Conservation (phyloP, 2,113 vertebrate species). For the Pachypanchax playfairii region DNA sequence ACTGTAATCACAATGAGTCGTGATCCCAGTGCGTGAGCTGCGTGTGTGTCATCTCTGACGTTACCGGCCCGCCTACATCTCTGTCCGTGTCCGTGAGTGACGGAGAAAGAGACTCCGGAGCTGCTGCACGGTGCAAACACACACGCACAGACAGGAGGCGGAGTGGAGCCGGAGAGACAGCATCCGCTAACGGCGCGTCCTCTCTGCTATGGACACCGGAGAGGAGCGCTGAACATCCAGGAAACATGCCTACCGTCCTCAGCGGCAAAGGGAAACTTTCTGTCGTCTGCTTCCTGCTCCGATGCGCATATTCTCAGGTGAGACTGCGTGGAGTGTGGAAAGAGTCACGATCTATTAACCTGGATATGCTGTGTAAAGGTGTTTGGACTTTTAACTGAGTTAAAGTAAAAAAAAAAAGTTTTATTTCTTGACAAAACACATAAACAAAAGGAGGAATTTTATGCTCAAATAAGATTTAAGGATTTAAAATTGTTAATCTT, state of each 20-base stretch:
- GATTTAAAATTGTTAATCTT: no score
- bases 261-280: slow-evolving; percentile 75
- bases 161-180: slow-evolving; percentile 5
- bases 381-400: not conserved
- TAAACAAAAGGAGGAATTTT: no score
- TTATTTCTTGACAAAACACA: no score
- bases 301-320: slow-evolving; percentile 75
- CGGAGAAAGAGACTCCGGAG: slow-evolving; percentile 25
- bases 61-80: slow-evolving; percentile 51
- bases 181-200: slow-evolving; percentile 30
- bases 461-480: no score
- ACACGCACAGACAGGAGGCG: slow-evolving; percentile 17
- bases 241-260: slow-evolving; percentile 79
- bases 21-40: slow-evolving; percentile 48
- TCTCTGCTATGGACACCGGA: slow-evolving; percentile 72
- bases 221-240: slow-evolving; percentile 58
- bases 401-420: no score
- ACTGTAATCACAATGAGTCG: slow-evolving; percentile 44
- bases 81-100: slow-evolving; percentile 38
- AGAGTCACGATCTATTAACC: no score
- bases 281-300: slow-evolving; percentile 71
- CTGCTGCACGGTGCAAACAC: slow-evolving; percentile 22
- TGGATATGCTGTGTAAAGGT: no score
- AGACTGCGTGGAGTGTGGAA: slow-evolving; percentile 31
- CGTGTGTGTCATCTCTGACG: slow-evolving; percentile 71